A percentile compares a stretch with the other conserved stretches of the same genome.
Evolutionary conservation across 1,140 invertebrate genomes (phyloP).

Genomic region (Sycophaga agraensis): DNA sequence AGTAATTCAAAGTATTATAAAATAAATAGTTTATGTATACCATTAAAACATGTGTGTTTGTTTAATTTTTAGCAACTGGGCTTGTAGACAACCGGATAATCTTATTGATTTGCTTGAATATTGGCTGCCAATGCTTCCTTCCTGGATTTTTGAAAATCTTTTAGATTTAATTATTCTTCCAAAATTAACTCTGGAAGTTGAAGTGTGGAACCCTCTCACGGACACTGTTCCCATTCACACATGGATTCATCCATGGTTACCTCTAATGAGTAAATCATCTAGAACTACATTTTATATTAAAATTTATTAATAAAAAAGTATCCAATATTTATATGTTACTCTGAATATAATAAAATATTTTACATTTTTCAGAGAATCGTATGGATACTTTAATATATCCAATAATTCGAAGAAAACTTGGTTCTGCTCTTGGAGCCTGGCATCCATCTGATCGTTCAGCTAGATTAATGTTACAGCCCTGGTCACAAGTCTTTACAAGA

Average conservation of each 20-base stretch:
- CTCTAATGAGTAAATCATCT: constrained; percentile 64
- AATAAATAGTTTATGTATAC: background rate
- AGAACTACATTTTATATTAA: too few species aligned
- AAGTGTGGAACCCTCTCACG: constrained; percentile 91
- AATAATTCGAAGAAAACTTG: constrained; percentile 89
- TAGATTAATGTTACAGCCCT: constrained; percentile 87
- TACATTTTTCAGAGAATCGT: constrained; percentile 53
- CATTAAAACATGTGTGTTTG: too few species aligned
- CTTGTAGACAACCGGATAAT: constrained; percentile 70
- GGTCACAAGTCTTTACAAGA: constrained; percentile 82
- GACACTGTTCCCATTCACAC: constrained; percentile 92
- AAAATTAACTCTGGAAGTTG: constrained; percentile 75
- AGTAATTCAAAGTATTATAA: constrained; percentile 54
- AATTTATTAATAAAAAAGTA: too few species aligned
- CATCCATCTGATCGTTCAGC: constrained; percentile 91
- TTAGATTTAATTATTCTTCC: constrained; percentile 81
- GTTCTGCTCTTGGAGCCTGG: constrained; percentile 86
- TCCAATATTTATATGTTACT: background rate
- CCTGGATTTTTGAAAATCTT: constrained; percentile 82
- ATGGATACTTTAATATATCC: constrained; percentile 85
- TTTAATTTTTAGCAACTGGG: constrained; percentile 63
- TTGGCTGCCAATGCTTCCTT: constrained; percentile 80
- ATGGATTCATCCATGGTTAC: constrained; percentile 96
- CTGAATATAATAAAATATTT: background rate
- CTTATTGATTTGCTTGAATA: constrained; percentile 78